Conservation (phyloP, 2,888 invertebrate genomes). For the Cyclophora albipunctata region DNA sequence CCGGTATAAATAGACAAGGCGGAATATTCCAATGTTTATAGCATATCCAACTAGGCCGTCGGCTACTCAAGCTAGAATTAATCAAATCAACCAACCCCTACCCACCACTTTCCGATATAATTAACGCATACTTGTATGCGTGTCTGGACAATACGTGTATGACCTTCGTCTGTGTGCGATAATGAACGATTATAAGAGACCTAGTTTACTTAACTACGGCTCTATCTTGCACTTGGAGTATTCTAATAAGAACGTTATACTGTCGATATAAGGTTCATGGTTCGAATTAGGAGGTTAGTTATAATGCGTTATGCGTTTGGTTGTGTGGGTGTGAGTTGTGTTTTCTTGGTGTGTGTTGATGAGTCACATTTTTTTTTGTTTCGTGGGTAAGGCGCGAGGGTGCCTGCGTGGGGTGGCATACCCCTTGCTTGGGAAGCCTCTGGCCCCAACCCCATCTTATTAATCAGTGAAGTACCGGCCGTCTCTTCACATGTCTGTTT, state of each 20-base stretch:
- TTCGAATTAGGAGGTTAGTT: slow-evolving; percentile 40
- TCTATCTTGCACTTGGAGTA: slow-evolving; percentile 31
- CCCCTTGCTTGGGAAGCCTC: slow-evolving; percentile 48
- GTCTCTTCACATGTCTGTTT: slow-evolving; percentile 72
- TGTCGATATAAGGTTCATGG: slow-evolving; percentile 52
- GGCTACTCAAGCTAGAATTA: slow-evolving; percentile 69
- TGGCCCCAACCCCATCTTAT: slow-evolving; percentile 72
- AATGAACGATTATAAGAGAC: slow-evolving; percentile 74
- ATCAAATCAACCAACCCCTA: slow-evolving; percentile 75
- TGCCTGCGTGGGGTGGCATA: slow-evolving; percentile 63
- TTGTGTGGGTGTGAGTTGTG: slow-evolving; percentile 43
- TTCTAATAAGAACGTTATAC: slow-evolving; percentile 41
- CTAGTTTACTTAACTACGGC: slow-evolving; percentile 53
- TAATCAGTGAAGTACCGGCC: slow-evolving; percentile 74
- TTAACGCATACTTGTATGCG: slow-evolving; percentile 70
- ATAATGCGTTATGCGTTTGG: slow-evolving; percentile 38
- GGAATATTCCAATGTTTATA: slow-evolving; percentile 67
- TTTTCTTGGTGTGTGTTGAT: slow-evolving; percentile 70
- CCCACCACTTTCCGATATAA: slow-evolving; percentile 75
- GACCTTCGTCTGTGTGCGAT: slow-evolving; percentile 61
- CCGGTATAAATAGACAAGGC: slow-evolving; percentile 38
- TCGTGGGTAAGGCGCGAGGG: slow-evolving; percentile 74
- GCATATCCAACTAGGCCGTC: slow-evolving; percentile 63
- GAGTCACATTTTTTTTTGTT: slow-evolving; percentile 77
- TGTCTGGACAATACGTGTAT: slow-evolving; percentile 61